Base-by-base conservation (phyloP, 2,797 vertebrate genomes). In the Pseudomugil tenellus region DNA sequence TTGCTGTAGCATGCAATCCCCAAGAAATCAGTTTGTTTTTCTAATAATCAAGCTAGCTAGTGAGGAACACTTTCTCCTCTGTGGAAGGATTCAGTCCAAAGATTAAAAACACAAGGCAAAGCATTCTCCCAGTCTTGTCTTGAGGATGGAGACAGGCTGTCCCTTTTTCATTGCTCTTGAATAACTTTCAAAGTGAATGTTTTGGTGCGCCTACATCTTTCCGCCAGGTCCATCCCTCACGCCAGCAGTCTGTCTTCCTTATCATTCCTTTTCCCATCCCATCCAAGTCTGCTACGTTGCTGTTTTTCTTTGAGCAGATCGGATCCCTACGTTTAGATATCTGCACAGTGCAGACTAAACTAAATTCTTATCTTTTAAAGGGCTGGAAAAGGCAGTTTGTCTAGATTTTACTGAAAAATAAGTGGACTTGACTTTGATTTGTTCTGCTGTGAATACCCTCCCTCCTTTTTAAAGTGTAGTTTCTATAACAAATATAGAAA, bases 11-110 rank as follows among this genome's bases (percentile, higher is more conserved):
- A 52, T 6, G 13, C 49, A 26, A 14, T 26, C 23, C 23, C 48
- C 12, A 74, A 67, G 56, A 55, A 79, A 77, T 46, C 41, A 46
- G 83, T 81, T 63, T 76, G 74, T 75, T 81, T 79, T 81, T 79
- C 60, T 82, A 59, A 70, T 88, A 90, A 89, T 88, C 87, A n/a
- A n/a, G n/a, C 57, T 31, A 55, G 63, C 51, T 69, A 56, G 66
- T 49, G 9, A 23, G 23, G 35, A 79, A 53, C 49, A 53, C 78
- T 71, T 56, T 66, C 68, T 75, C 56, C 31, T 70, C 70, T 66
- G 74, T 29, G 35, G 39, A 67, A 60, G 32, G 58, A 62, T 71
- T 62, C 25, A 68, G 65, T 70, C 72, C 72, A 58, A 58, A 80
- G 64, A 77, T 80, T 67, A 59, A 72, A 84, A 81, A 19, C 59